Base-by-base conservation (phyloP, 2,888 invertebrate species). In the Agrotis clavis region DNA sequence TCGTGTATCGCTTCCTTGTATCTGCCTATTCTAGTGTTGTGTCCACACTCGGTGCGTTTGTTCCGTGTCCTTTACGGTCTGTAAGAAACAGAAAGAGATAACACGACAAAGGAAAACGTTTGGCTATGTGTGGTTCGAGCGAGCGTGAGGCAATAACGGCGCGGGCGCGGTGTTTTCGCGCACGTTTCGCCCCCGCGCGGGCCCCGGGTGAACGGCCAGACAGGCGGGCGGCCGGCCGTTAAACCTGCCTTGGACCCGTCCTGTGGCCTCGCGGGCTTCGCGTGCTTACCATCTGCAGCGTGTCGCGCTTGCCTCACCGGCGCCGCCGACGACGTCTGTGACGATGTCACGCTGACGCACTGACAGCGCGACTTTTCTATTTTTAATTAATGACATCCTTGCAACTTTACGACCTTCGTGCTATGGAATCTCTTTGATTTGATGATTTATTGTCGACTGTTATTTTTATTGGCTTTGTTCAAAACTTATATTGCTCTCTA, bases 201-300 rank as follows among this genome's bases (percentile, higher is more conserved):
- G 94, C 94, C 95, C 88, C 95, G 96, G 96, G 95, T 96, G 95
- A 96, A 96, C 93, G 96, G 94, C 96, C 96, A 96, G 96, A 96
- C 96, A 92, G 93, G 90, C 93, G 92, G 93, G 90, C 93, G 94
- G 93, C 91, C 94, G 95, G 96, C 95, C 96, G 95, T 95, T 96
- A 95, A 95, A 95, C 96, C 93, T 95, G 94, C 92, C 91, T 89
- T 89, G 89, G 93, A 91, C 91, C 89, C 91, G 92, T 89, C 92
- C 89, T 89, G 91, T 90, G 93, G 92, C 93, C 93, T 91, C 93
- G 86, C 88, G 88, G 87, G 90, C 88, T 88, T 89, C 88, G 86
- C 89, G 74, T 86, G 84, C 77, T 35, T 85, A 84, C 84, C 88
- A 86, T 86, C 88, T 84, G 83, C 83, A 87, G 82, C 67, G 61